Evolutionary conservation across 92 coral and sea anemone genomes (phyloP).

Genomic region (Siderastrea siderea): DNA sequence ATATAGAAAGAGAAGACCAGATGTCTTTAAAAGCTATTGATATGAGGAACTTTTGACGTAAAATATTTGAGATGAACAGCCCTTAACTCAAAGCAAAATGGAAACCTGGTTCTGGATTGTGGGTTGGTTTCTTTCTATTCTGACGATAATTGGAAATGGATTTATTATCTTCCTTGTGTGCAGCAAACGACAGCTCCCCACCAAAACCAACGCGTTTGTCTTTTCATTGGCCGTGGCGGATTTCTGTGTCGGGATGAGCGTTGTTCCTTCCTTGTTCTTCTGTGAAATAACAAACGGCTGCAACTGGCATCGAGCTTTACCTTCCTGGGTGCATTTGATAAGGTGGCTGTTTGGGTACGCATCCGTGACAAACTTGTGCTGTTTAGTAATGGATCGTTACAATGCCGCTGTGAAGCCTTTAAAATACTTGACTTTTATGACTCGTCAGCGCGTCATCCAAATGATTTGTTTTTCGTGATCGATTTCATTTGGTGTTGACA

Average conservation of each 20-base stretch:
- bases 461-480: too few relatives aligned
- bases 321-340: not conserved
- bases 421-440: too few relatives aligned
- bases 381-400: slow-evolving; percentile 26
- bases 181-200: slow-evolving; percentile 15
- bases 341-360: not conserved
- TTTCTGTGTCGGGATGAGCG: slow-evolving; percentile 17
- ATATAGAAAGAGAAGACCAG: too few relatives aligned
- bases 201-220: slow-evolving; percentile 29
- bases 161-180: slow-evolving; percentile 18
- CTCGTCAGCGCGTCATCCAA: too few relatives aligned
- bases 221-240: slow-evolving; percentile 38
- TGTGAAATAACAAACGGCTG: too few relatives aligned
- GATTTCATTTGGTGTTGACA: too few relatives aligned
- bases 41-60: too few relatives aligned
- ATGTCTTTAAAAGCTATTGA: too few relatives aligned
- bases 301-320: too few relatives aligned
- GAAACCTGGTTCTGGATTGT: slow-evolving; percentile 37
- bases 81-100: not conserved
- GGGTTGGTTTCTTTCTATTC: slow-evolving; percentile 9
- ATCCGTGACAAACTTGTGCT: not conserved
- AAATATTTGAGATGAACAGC: too few relatives aligned
- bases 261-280: slow-evolving; percentile 9
- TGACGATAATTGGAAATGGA: slow-evolving; percentile 29
- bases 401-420: too few relatives aligned